Base-by-base conservation (phyloP, 2,113 vertebrate genomes). In the Stomatorhinus ivindoensis region DNA sequence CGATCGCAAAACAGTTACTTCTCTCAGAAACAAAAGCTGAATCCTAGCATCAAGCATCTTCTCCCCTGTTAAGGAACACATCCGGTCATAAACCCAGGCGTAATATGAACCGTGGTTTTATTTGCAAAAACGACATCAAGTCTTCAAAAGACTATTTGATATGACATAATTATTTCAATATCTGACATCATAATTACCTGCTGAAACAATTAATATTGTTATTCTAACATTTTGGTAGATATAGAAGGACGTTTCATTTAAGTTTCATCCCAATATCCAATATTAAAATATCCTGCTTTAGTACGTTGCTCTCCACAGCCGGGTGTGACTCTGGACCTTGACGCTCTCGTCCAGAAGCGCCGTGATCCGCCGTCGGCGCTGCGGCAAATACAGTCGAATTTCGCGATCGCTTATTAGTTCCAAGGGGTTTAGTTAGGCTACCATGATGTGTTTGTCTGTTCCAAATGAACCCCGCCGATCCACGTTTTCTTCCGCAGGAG, bases 71-170 rank as follows among this genome's bases (percentile, higher is more conserved):
- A 39, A 80, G 73, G 73, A 80, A 42, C 35, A 80, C 82, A 84
- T 84, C 17, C 39, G 82, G 19, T 46, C 42, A 87, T 35, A 19
- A 87, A 55, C 47, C 17, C 85, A 47, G n/a, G 85, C 11, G n/a
- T 87, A 87, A 53, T 39, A 87, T 53, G 48, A 87, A 87, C 50
- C 27, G 47, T 35, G n/a, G 7, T 87, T 87, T 87, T 87, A 87
- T 87, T 87, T 87, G 6, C 85, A 87, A 87, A 87, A 87, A 87
- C 50, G 27, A 55, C 85, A 87, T 87, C 39, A 83, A 53, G 85
- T 53, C 27, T 87, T 87, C 19, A 87, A 53, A 87, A 53, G 50
- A 87, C 50, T 51, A 87, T 55, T 39, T 17, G 35, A 87, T 87
- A 87, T 87, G 15, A 7, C 48, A 86, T 86, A 86, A 85, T 87